Conservation (phyloP, 2,113 vertebrate species). For the Vanacampus margaritifer region DNA sequence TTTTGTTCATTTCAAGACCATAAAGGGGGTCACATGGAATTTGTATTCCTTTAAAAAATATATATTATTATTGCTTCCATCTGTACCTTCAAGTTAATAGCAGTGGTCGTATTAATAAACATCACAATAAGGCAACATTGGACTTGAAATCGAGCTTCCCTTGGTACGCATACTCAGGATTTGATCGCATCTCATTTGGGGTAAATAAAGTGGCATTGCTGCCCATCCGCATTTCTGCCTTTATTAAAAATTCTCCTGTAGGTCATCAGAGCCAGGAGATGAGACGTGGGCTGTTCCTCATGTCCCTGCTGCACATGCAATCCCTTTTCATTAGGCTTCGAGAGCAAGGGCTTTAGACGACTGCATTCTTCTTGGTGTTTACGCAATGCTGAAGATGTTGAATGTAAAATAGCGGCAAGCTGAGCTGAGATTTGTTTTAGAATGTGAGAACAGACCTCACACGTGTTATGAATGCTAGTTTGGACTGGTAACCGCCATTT, state of each 20-base stretch:
- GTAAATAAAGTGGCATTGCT: conserved; percentile 24
- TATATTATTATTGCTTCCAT: not conserved
- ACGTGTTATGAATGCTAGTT: not conserved
- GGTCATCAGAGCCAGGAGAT: conserved; percentile 26
- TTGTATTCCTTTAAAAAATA: no score
- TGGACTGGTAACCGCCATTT: not conserved
- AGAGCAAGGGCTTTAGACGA: not conserved
- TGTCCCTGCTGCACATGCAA: conserved; percentile 34
- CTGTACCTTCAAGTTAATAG: not conserved
- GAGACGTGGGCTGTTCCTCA: not conserved
- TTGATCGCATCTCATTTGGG: conserved; percentile 34
- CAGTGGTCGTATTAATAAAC: not conserved
- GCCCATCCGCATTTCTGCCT: conserved; percentile 16
- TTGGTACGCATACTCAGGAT: conserved; percentile 10
- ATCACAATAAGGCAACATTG: not conserved
- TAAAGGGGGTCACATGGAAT: no score
- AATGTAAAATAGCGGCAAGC: not conserved
- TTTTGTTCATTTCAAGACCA: no score
- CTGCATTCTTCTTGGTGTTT: not conserved
- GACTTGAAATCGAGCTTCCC: not conserved
- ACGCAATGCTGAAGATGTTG: not conserved
- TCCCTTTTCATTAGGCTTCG: conserved; percentile 42
- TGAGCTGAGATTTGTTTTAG: not conserved
- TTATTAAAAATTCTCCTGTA: conserved; percentile 32
- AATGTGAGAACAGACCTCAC: not conserved